phyloP scores from a whole-genome alignment of 2,113 vertebrate species.

The Cynopterus brachyotis region DNA sequence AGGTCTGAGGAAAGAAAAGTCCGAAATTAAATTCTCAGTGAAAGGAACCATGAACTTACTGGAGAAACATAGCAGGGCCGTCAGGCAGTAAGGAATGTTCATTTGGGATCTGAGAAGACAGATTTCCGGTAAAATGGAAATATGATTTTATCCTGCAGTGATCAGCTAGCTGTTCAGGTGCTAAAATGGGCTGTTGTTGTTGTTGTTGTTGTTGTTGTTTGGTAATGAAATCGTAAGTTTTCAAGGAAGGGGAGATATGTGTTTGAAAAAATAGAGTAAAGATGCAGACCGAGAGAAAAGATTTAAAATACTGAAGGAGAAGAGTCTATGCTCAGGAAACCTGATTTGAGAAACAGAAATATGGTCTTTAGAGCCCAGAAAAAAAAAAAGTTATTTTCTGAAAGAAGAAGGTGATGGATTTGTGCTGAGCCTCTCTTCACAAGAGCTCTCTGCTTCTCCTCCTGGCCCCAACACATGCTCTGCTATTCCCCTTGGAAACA shows the following conservation, averaged over 20 bases:
- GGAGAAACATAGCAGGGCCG: background rate
- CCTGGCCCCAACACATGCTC: background rate
- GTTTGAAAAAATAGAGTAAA: background rate
- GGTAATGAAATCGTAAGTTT: background rate
- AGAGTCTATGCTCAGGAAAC: background rate
- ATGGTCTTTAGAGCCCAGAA: background rate
- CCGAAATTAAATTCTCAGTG: background rate
- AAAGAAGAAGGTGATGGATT: background rate
- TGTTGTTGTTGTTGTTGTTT: background rate
- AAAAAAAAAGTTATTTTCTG: background rate
- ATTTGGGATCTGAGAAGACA: background rate
- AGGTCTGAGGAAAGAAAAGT: background rate
- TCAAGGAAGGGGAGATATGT: background rate
- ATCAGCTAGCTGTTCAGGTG: background rate
- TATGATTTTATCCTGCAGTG: background rate
- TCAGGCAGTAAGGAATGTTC: background rate
- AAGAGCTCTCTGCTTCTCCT: background rate
- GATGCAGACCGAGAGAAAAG: background rate
- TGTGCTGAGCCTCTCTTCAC: background rate
- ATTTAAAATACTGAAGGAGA: background rate
- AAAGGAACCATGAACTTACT: background rate
- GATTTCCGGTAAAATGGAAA: background rate
- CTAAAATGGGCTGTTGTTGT: background rate
- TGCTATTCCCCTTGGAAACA: background rate
- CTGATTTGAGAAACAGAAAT: background rate